Percentiles rank a stretch among this genome's conserved stretches.
Conservation (phyloP, 2,797 vertebrate genomes). For the Glyptemys insculpta region DNA sequence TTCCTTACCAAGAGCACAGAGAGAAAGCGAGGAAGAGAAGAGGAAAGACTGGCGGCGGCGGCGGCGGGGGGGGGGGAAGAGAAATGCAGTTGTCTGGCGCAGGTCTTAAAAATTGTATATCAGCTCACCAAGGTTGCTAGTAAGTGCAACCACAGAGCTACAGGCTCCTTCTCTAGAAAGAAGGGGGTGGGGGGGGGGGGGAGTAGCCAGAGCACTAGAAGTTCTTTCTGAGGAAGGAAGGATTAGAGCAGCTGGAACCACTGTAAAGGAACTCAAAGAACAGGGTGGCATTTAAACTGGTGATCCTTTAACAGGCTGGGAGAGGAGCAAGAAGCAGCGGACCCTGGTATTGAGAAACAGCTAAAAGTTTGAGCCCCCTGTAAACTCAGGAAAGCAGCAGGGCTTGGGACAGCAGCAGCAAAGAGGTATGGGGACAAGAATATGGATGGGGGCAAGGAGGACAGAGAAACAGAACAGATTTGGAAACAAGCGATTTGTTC, state of each 20-base stretch:
- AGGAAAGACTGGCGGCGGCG: background rate
- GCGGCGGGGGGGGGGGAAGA: too few species aligned
- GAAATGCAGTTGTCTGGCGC: background rate
- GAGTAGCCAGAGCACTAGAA: background rate
- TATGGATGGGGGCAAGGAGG: background rate
- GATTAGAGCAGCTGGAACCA: background rate
- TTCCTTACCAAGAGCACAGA: background rate
- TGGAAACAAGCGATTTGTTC: background rate
- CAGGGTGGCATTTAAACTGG: background rate
- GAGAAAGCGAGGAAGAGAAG: background rate
- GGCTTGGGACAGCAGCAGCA: background rate
- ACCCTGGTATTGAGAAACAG: background rate
- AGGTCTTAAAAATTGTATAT: background rate
- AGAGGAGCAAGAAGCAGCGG: background rate
- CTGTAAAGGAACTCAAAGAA: background rate
- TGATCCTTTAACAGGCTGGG: background rate
- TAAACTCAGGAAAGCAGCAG: background rate
- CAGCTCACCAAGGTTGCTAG: background rate
- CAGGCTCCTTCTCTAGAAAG: background rate
- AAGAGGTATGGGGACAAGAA: background rate
- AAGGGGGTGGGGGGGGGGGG: too few species aligned
- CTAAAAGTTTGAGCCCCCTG: background rate
- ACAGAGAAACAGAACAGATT: background rate
- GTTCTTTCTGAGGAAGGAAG: background rate
- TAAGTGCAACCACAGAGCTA: background rate